Evolutionary conservation across 1,140 invertebrate genomes (phyloP), one percentile per base, ranked within the genome.

Genomic region (Luehdorfia chinensis): DNA sequence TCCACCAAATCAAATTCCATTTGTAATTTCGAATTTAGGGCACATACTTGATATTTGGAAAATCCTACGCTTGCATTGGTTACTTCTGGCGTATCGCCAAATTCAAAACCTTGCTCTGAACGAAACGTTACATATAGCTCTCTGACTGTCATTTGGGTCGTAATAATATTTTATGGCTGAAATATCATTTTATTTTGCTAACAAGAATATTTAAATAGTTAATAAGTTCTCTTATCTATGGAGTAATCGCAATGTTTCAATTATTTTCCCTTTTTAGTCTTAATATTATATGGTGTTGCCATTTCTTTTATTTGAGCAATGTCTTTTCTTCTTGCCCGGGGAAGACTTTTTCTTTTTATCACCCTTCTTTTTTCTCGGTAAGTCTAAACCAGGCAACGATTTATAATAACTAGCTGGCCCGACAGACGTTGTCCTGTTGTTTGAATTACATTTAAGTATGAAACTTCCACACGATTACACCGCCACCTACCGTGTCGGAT

Each of bases 41-140:
- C 55, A 31, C 33, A 58, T 47, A 30, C 13, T 58, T 57, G 49
- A 58, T 54, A 50, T 60, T 53, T 55, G 54, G 56, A 57, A 62
- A 55, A 58, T 51, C 33, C 50, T 30, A 43, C 39, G 25, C 48
- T 43, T 32, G 30, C 39, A 47, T 55, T 45, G 55, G 55, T 47
- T 34, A 48, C 45, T 43, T 19, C 50, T 61, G 59, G 53, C 59
- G 12, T 23, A 43, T 25, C 31, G 43, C 58, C 58, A 61, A 45
- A 52, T 23, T 41, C 37, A 41, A 43, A 43, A 15, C 25, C 39
- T 16, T 43, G 50, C 47, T 50, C 43, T 36, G 52, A 51, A 43
- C 54, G 44, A 43, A 37, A 61, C 51, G 46, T 55, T 59, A 50
- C 51, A 52, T 46, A 36, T 46, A 48, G 33, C 25, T 52, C 45